Evolutionary conservation across 2,797 vertebrate genomes (phyloP).

Genomic region (Anguilla megastoma): DNA sequence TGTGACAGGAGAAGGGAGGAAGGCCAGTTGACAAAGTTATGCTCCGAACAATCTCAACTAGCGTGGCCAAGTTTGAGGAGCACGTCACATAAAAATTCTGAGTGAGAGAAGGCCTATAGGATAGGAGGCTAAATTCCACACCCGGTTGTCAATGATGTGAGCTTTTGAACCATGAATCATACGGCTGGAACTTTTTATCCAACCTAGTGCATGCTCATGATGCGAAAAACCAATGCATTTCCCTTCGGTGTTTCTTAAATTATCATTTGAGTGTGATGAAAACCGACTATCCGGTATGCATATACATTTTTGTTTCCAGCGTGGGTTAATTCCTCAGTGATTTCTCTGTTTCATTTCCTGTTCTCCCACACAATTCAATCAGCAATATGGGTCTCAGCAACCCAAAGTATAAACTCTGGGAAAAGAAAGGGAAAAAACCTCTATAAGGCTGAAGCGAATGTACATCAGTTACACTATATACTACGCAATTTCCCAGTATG

Average conservation of each 20-base stretch:
- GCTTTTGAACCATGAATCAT: neutral
- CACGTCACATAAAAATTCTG: neutral
- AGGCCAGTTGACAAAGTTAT: neutral
- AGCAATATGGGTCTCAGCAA: neutral
- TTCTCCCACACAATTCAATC: slow-evolving; percentile 28
- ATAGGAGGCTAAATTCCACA: neutral
- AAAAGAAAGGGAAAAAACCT: neutral
- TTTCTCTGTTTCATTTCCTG: slow-evolving; percentile 32
- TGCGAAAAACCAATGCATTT: slow-evolving; percentile 19
- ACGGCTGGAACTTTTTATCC: neutral
- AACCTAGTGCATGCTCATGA: neutral
- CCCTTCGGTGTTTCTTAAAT: slow-evolving; percentile 2
- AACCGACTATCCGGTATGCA: neutral
- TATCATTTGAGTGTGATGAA: slow-evolving; percentile 22
- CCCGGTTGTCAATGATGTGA: neutral
- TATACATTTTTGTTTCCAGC: slow-evolving; percentile 11
- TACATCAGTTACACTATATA: neutral
- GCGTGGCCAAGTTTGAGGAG: neutral
- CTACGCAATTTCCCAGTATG: neutral
- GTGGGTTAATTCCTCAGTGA: slow-evolving; percentile 29
- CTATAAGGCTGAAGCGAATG: neutral
- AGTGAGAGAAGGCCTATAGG: neutral
- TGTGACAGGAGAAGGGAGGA: too few species aligned
- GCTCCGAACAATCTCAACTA: neutral
- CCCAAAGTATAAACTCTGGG: neutral